These are phyloP conservation scores for Leptopterna dolabrata DNA, from an alignment of 2,888 invertebrate genomes.

Conservation along the genomic window DNA sequence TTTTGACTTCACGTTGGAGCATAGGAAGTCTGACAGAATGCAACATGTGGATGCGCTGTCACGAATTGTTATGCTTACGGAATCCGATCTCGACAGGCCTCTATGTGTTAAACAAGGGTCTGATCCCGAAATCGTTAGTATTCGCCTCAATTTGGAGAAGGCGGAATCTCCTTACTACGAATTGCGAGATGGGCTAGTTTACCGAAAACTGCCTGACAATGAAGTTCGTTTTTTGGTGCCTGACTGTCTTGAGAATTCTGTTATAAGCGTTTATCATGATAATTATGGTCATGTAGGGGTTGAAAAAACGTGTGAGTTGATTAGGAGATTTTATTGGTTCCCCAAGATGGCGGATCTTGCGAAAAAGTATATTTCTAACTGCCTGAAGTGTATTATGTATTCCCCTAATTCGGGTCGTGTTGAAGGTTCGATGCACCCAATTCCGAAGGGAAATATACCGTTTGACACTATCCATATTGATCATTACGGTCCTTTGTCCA, in stretches of 20 bases:
- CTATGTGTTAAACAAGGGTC: not conserved
- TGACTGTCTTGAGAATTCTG: not conserved
- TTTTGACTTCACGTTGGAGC: constrained; percentile 18
- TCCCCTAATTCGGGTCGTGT: not conserved
- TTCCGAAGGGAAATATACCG: constrained; percentile 19
- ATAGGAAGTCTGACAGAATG: not conserved
- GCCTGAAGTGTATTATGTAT: constrained; percentile 19
- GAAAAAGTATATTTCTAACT: constrained; percentile 7
- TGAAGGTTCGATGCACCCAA: not conserved
- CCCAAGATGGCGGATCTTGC: constrained; percentile 16
- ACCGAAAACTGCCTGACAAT: not conserved
- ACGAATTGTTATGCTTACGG: not conserved
- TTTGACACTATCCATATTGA: not conserved
- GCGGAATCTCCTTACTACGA: too few relatives aligned
- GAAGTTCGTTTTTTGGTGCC: constrained; percentile 9
- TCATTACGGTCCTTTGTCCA: not conserved
- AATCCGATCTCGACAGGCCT: not conserved
- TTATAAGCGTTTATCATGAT: constrained; percentile 25
- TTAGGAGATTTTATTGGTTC: constrained; percentile 21
- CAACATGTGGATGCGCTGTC: constrained; percentile 37
- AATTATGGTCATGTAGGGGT: constrained; percentile 8
- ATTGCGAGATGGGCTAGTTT: constrained; percentile 19
- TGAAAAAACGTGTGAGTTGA: not conserved
- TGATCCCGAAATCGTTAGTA: not conserved
- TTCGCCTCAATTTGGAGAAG: not conserved